A percentile compares a stretch with the other conserved stretches of the same genome.
These are phyloP conservation scores for Drosophila maculinotata DNA, from an alignment of 2,888 invertebrate species.

Conservation along the genomic window DNA sequence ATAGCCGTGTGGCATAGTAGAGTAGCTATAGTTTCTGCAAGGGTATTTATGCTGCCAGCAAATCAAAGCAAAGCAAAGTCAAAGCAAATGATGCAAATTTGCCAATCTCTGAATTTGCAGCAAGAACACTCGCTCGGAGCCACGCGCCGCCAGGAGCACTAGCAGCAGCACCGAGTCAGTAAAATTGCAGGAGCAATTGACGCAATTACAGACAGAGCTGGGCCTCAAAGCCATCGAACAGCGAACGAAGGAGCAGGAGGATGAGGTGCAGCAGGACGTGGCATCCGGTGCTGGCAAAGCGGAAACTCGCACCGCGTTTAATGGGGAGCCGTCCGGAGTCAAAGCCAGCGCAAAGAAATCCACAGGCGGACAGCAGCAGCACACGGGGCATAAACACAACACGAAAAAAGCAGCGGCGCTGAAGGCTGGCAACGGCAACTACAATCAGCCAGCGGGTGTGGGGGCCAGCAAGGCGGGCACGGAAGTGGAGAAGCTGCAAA, in stretches of 20 bases:
- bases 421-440: conserved; percentile 81
- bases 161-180: conserved; percentile 55
- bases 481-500: conserved; percentile 83
- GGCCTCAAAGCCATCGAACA: conserved; percentile 72
- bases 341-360: conserved; percentile 75
- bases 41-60: conserved; percentile 1
- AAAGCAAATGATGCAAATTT: conserved; percentile 62
- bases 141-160: conserved; percentile 56
- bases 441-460: conserved; percentile 69
- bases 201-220: conserved; percentile 76
- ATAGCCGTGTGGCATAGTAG: background rate
- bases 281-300: conserved; percentile 50
- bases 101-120: conserved; percentile 60
- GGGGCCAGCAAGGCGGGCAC: conserved; percentile 47
- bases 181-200: conserved; percentile 85
- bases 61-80: conserved; percentile 23
- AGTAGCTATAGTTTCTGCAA: background rate
- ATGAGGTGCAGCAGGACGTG: conserved; percentile 29
- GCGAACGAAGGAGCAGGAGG: conserved; percentile 34
- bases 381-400: conserved; percentile 77
- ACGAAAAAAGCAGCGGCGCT: conserved; percentile 72
- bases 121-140: conserved; percentile 83
- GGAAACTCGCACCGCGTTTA: conserved; percentile 72
- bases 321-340: conserved; percentile 37
- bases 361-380: conserved; percentile 50